phyloP scores from a whole-genome alignment of 2,888 invertebrate species.

The Pseudoips prasinana region DNA sequence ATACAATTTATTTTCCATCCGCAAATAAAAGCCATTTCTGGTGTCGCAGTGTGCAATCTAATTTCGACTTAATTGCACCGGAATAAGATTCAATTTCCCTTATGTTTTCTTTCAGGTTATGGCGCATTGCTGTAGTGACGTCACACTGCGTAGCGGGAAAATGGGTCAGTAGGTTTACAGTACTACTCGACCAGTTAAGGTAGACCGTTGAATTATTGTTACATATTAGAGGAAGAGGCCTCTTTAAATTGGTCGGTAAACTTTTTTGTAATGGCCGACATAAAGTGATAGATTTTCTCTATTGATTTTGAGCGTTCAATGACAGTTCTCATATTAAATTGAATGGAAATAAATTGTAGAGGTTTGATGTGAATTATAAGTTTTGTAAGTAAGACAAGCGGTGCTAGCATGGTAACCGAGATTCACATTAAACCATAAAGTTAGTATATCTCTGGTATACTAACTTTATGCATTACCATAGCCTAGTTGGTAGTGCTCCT shows the following conservation, averaged over 20 bases:
- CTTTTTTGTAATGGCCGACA: too few species aligned
- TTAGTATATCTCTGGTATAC: too few species aligned
- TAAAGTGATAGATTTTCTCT: too few species aligned
- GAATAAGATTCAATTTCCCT: conserved; percentile 37
- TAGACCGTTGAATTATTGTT: conserved; percentile 22
- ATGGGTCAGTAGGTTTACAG: conserved; percentile 58
- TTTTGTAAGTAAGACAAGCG: too few species aligned
- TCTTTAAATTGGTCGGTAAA: conserved; percentile 7
- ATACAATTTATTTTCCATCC: conserved; percentile 23
- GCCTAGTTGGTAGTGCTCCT: too few species aligned
- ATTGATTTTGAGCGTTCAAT: neutral
- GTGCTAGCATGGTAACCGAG: too few species aligned
- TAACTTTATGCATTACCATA: too few species aligned
- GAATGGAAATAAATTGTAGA: too few species aligned
- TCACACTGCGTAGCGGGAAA: conserved; percentile 62
- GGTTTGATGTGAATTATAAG: too few species aligned
- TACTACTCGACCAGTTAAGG: conserved; percentile 32
- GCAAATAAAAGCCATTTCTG: conserved; percentile 5
- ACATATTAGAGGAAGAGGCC: neutral
- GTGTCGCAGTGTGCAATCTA: too few species aligned
- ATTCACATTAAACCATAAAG: too few species aligned
- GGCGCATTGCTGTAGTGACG: conserved; percentile 66
- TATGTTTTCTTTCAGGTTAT: conserved; percentile 34
- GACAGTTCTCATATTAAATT: neutral
- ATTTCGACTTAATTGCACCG: conserved; percentile 17